These are phyloP conservation scores for Nephila pilipes DNA, from an alignment of 1,140 invertebrate genomes.

Conservation along the genomic window DNA sequence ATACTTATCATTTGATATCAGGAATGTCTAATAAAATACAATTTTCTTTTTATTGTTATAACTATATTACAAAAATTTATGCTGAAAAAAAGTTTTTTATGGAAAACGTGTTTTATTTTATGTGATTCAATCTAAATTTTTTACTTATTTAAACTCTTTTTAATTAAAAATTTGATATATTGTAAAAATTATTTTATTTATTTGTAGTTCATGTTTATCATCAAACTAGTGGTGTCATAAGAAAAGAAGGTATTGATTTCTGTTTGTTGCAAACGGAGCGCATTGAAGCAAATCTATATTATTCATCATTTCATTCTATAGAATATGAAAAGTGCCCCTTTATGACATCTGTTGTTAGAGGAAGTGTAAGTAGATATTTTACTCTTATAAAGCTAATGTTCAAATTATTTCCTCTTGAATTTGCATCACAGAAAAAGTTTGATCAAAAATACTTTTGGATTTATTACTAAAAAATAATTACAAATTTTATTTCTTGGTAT, in stretches of 20 bases:
- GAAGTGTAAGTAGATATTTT: slow-evolving; percentile 55
- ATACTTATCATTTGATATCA: no score
- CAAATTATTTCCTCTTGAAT: background rate
- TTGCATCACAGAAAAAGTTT: background rate
- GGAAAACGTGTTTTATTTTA: no score
- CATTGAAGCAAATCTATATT: slow-evolving; percentile 47
- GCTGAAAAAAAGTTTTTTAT: no score
- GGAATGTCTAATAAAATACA: no score
- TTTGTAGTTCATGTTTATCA: slow-evolving; percentile 74
- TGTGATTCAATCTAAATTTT: no score
- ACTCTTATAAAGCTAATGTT: background rate
- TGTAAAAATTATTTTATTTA: background rate
- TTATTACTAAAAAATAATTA: no score
- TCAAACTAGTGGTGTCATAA: slow-evolving; percentile 67
- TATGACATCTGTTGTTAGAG: slow-evolving; percentile 64
- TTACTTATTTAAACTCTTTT: no score
- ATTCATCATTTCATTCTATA: slow-evolving; percentile 67
- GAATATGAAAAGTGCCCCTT: slow-evolving; percentile 75
- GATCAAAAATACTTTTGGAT: no score
- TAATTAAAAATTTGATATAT: no score
- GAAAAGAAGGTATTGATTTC: slow-evolving; percentile 68
- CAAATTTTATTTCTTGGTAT: no score
- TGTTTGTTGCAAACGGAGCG: slow-evolving; percentile 74
- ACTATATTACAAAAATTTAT: no score
- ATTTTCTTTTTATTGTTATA: no score